Conservation (phyloP, 1,140 invertebrate species). For the Hermetia illucens region DNA sequence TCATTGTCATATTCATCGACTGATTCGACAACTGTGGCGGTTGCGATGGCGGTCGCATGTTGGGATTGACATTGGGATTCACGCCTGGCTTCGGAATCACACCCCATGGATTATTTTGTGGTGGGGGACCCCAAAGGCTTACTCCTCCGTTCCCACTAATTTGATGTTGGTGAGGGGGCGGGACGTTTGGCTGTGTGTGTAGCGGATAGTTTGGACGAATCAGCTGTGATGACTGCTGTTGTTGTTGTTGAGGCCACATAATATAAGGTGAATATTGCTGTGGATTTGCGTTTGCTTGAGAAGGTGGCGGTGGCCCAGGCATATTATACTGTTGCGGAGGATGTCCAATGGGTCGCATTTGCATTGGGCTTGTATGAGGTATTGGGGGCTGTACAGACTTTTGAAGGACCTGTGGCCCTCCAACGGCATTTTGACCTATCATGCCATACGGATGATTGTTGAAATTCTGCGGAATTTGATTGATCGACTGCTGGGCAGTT, state of each 20-base stretch:
- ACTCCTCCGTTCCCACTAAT: no score
- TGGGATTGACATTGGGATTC: slow-evolving; percentile 15
- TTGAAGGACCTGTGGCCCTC: background rate
- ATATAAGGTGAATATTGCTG: slow-evolving; percentile 9
- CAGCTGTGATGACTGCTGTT: slow-evolving; percentile 6
- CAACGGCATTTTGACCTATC: background rate
- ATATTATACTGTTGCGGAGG: background rate
- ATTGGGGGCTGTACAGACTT: background rate
- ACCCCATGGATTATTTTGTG: slow-evolving; percentile 27
- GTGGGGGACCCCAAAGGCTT: slow-evolving; percentile 26
- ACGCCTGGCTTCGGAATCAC: slow-evolving; percentile 12
- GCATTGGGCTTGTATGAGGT: background rate
- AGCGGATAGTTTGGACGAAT: slow-evolving; percentile 6
- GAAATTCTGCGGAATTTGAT: background rate
- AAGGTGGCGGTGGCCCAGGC: background rate
- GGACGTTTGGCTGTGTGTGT: slow-evolving; percentile 10
- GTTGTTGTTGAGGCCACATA: slow-evolving; percentile 10
- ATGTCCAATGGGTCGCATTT: slow-evolving; percentile 1
- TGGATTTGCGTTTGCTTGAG: background rate
- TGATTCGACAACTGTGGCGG: slow-evolving; percentile 15
- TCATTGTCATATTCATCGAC: no score
- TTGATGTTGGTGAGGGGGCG: slow-evolving; percentile 8
- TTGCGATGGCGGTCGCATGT: slow-evolving; percentile 14
- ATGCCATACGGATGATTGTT: slow-evolving; percentile 1
- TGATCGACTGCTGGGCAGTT: slow-evolving; percentile 10